phyloP scores from a whole-genome alignment of 1,140 invertebrate genomes.

The Vanessa atalanta region DNA sequence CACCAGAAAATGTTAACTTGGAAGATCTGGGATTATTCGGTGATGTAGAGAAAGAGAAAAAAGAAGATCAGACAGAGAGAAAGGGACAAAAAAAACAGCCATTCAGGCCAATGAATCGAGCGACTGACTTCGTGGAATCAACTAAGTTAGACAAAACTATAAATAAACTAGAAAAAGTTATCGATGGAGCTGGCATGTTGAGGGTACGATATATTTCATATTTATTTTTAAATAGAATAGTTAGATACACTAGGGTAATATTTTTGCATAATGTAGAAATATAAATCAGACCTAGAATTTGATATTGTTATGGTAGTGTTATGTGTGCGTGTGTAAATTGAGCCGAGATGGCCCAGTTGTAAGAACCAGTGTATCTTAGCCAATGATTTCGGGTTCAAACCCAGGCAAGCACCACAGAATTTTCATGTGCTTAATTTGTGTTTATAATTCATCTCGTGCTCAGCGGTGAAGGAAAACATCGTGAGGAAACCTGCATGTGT shows the following conservation, averaged over 20 bases:
- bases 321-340: too few relatives aligned
- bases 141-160: constrained; percentile 52
- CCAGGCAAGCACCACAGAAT: too few relatives aligned
- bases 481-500: too few relatives aligned
- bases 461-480: too few relatives aligned
- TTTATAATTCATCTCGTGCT: too few relatives aligned
- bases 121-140: constrained; percentile 5
- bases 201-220: constrained; percentile 44
- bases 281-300: too few relatives aligned
- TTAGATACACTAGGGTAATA: neutral
- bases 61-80: constrained; percentile 29
- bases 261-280: neutral
- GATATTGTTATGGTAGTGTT: too few relatives aligned
- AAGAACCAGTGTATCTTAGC: too few relatives aligned
- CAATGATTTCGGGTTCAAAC: too few relatives aligned
- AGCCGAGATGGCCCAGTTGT: too few relatives aligned
- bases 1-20: constrained; percentile 40
- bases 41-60: constrained; percentile 39
- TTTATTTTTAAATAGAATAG: neutral
- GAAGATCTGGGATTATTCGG: constrained; percentile 40
- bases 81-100: constrained; percentile 16
- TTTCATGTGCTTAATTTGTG: too few relatives aligned
- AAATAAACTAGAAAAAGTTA: constrained; percentile 57
- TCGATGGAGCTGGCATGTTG: constrained; percentile 58
- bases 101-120: constrained; percentile 9